Conservation (phyloP, 1,140 invertebrate genomes). For the Cydia strobilella region DNA sequence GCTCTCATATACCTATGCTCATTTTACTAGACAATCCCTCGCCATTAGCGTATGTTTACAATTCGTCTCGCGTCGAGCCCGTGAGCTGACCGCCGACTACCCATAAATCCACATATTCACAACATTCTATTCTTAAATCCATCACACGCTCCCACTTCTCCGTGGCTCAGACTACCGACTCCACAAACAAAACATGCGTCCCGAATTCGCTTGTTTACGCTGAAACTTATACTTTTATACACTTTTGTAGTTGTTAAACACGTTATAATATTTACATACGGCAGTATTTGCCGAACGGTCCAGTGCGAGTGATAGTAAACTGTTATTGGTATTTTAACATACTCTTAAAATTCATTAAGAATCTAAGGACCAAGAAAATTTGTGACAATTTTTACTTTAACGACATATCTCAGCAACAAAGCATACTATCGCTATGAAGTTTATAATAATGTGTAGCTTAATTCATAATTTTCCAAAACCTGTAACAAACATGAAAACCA, state of each 20-base stretch:
- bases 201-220: not conserved
- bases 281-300: not conserved
- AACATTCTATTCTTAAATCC: constrained; percentile 31
- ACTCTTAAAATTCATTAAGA: too few relatives aligned
- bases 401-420: too few relatives aligned
- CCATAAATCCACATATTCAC: constrained; percentile 26
- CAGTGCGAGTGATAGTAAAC: not conserved
- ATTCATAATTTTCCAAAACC: too few relatives aligned
- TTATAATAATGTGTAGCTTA: too few relatives aligned
- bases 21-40: not conserved
- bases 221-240: not conserved
- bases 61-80: not conserved
- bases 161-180: not conserved
- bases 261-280: not conserved
- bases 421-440: too few relatives aligned
- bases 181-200: not conserved
- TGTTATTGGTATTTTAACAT: too few relatives aligned
- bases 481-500: too few relatives aligned
- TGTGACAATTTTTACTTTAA: too few relatives aligned
- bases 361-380: too few relatives aligned
- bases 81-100: constrained; percentile 14
- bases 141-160: not conserved
- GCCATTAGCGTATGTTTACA: constrained; percentile 24
- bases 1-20: not conserved
- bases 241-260: not conserved